Evolutionary conservation across 2,797 vertebrate species (phyloP).

Genomic region (Meriones psammophilus): DNA sequence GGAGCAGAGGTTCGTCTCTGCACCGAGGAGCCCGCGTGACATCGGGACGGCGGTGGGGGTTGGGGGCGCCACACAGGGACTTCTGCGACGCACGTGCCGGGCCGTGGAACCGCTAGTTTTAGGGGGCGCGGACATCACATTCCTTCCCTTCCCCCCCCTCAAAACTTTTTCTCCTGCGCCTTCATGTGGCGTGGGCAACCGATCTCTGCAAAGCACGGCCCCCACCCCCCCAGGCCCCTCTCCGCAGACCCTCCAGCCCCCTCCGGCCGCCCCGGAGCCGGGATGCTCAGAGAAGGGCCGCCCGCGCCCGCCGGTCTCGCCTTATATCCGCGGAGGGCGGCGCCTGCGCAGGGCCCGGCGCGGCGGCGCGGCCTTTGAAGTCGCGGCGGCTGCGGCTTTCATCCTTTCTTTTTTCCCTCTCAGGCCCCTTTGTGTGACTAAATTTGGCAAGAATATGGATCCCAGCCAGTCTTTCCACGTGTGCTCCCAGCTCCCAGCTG

Average conservation of each 20-base stretch:
- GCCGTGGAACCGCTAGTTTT: neutral
- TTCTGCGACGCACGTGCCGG: neutral
- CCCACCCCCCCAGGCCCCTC: neutral
- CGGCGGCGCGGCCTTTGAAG: slow-evolving; percentile 97
- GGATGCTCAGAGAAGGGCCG: slow-evolving; percentile 87
- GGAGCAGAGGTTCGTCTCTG: neutral
- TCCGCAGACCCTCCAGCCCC: neutral
- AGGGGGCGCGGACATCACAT: neutral
- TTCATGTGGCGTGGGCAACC: neutral
- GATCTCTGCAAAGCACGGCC: neutral
- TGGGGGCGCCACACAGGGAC: neutral
- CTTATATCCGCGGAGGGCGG: slow-evolving; percentile 94
- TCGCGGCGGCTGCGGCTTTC: slow-evolving; percentile 92
- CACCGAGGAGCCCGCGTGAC: neutral
- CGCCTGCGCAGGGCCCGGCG: slow-evolving; percentile 90
- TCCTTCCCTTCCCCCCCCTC: neutral
- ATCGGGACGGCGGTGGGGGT: neutral
- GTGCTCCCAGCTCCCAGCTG: slow-evolving; percentile 98
- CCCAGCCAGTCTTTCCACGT: slow-evolving; percentile 97
- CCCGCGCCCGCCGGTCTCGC: slow-evolving; percentile 87
- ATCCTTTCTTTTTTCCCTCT: slow-evolving; percentile 83
- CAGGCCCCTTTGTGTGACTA: slow-evolving; percentile 97
- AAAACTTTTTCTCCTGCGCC: slow-evolving; percentile 71
- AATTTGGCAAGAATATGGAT: slow-evolving; percentile 98
- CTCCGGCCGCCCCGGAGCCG: neutral